A percentile compares a stretch with the other conserved stretches of the same genome.
Conservation (phyloP, 2,113 vertebrate genomes). For the Ifrita kowaldi region DNA sequence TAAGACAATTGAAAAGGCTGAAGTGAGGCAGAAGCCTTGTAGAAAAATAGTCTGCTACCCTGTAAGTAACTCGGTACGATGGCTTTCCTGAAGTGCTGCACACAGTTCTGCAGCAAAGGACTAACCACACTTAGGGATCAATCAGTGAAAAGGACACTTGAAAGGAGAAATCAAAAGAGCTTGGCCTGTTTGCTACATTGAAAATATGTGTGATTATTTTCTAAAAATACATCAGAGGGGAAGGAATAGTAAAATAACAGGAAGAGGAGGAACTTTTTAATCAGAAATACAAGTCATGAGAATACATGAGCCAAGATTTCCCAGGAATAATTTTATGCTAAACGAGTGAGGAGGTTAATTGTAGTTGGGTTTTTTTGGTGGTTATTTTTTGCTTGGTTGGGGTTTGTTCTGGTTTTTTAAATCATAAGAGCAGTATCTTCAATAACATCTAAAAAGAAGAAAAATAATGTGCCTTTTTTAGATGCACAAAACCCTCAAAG, state of each 20-base stretch:
- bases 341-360: background rate
- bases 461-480: background rate
- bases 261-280: conserved; percentile 23
- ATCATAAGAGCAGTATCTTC: background rate
- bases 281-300: conserved; percentile 22
- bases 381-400: background rate
- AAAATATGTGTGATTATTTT: background rate
- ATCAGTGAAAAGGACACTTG: background rate
- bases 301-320: conserved; percentile 27
- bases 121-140: background rate
- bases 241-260: conserved; percentile 45
- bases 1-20: background rate
- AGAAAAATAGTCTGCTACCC: background rate
- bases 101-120: background rate
- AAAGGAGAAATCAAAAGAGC: background rate
- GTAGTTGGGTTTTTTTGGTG: background rate
- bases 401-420: background rate
- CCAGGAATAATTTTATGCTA: conserved; percentile 25
- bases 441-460: background rate
- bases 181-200: background rate
- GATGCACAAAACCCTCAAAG: background rate
- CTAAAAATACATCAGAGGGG: conserved; percentile 48
- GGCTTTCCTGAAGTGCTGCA: background rate
- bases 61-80: background rate
- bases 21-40: background rate